These are phyloP conservation scores for Notothenia coriiceps DNA, from an alignment of 2,113 vertebrate genomes.

Conservation along the genomic window DNA sequence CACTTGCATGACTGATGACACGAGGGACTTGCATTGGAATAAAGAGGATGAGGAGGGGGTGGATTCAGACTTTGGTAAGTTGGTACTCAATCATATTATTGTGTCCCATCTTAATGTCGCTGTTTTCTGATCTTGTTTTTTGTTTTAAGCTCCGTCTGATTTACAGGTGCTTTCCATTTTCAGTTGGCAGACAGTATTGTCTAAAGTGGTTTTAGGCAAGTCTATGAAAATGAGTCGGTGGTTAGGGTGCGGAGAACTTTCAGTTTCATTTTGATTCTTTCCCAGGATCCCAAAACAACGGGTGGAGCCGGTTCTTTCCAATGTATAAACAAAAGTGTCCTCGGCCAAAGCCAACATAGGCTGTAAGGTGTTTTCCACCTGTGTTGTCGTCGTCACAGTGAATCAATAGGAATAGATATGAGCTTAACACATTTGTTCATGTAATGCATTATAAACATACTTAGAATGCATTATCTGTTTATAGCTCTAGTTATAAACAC, in stretches of 20 bases:
- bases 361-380: background rate
- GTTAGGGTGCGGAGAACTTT: background rate
- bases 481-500: no score
- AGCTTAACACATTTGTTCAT: background rate
- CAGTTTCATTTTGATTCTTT: constrained; percentile 25
- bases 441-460: no score
- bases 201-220: background rate
- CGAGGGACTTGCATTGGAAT: background rate
- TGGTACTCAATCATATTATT: background rate
- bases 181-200: background rate
- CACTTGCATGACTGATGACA: background rate
- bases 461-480: no score
- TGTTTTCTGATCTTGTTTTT: background rate
- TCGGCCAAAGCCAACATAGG: background rate
- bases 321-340: background rate
- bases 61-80: constrained; percentile 53
- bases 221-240: accelerated
- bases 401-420: no score
- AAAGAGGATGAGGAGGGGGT: background rate
- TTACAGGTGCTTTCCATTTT: constrained; percentile 12
- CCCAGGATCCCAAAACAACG: background rate
- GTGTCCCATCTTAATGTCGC: background rate
- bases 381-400: background rate
- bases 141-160: background rate
- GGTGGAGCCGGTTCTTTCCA: constrained; percentile 49